A percentile compares a stretch with the other conserved stretches of the same genome.
These are phyloP conservation scores for Radopholus similis DNA, from an alignment of 1,140 invertebrate species.

Conservation along the genomic window DNA sequence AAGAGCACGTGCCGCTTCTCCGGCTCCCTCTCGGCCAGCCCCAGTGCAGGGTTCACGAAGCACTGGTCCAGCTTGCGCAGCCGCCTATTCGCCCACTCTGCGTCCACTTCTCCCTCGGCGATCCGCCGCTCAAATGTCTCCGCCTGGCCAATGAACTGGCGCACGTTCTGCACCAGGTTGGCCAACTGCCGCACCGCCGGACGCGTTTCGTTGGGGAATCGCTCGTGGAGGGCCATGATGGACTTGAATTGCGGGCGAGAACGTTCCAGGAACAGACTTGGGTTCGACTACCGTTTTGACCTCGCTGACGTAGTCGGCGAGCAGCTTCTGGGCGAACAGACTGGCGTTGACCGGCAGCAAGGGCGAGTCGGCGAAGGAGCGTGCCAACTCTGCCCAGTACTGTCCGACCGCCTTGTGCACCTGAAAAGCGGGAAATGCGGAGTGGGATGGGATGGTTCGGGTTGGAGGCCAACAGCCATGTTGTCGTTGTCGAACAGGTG, in stretches of 20 bases:
- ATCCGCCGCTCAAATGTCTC: slow-evolving; percentile 28
- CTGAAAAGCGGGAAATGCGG: slow-evolving; percentile 6
- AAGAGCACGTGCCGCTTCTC: slow-evolving; percentile 47
- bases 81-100: slow-evolving; percentile 28
- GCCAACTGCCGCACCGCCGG: slow-evolving; percentile 5
- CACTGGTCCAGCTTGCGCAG: slow-evolving; percentile 48
- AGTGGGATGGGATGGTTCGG: not conserved
- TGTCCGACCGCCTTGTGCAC: slow-evolving; percentile 59
- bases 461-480: slow-evolving; percentile 28
- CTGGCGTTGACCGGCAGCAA: slow-evolving; percentile 61
- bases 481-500: slow-evolving; percentile 58
- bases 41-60: slow-evolving; percentile 48
- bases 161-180: slow-evolving; percentile 24
- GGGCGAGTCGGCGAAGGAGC: slow-evolving; percentile 60
- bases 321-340: slow-evolving; percentile 29
- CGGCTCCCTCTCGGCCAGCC: not conserved
- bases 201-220: slow-evolving; percentile 14
- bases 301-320: slow-evolving; percentile 35
- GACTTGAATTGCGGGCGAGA: slow-evolving; percentile 18
- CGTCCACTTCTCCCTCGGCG: not conserved
- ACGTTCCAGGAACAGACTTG: slow-evolving; percentile 5
- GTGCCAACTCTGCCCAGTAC: slow-evolving; percentile 58
- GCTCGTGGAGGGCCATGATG: not conserved
- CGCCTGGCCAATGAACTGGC: slow-evolving; percentile 26
- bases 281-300: slow-evolving; percentile 21